Base-by-base conservation (phyloP, 2,113 vertebrate genomes). In the Myrmophylax atrothorax region DNA sequence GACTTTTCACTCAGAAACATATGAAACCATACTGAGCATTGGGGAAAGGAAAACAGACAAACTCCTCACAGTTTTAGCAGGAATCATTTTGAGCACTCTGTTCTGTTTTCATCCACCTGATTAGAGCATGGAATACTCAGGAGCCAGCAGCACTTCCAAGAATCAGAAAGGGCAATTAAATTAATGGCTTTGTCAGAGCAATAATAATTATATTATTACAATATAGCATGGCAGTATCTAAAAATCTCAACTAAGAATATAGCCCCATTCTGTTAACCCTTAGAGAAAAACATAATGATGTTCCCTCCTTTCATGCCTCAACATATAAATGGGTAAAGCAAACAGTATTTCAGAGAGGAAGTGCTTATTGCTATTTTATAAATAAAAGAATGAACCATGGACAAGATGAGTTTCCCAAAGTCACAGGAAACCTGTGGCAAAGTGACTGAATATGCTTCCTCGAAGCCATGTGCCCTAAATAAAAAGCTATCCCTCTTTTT, bases 101-200 rank as follows among this genome's bases (percentile, higher is more conserved):
- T 55, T 81, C 50, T 56, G 18, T 70, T 91, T 88, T 93, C 52
- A 72, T 64, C 60, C 7, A 22, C 25, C n/a, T 78, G 50, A 74
- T 70, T 78, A 47, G 26, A 86, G 24, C 35, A 70, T 29, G 13
- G 44, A 74, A 88, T 58, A 49, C 10, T 74, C 68, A 84, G 56
- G 18, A 88, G 20, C 46, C 76, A 92, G 44, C 20, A 78, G 33
- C 50, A 47, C 14, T 92, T 92, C 92, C 42, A 70, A 67, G 60
- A 84, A 93, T 84, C 72, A 74, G 47, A 93, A 86, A 84, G 26
- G 72, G 13, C 18, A 90, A 90, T 86, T 95, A 77, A 90, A 90
- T 84, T 81, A 90, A 90, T 70, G 35, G 2, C 42, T 85, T 90
- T 84, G 35, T 75, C 76, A 93, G 17, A 67, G 24, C 31, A 88